These are phyloP conservation scores for Pegoplata infirma DNA, from an alignment of 2,888 invertebrate species.

Conservation along the genomic window DNA sequence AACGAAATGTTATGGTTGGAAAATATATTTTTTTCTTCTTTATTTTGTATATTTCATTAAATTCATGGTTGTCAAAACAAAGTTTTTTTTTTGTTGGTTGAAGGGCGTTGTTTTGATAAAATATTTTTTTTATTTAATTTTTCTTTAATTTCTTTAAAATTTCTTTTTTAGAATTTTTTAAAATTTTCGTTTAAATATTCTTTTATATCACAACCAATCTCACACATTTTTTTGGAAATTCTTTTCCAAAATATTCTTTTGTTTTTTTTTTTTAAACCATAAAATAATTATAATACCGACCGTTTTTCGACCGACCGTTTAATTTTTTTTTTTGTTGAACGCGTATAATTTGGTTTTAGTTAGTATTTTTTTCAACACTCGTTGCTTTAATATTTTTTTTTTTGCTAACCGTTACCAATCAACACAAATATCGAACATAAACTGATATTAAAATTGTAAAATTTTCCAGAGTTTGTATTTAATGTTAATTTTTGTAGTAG, in stretches of 20 bases:
- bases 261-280: background rate
- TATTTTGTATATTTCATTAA: background rate
- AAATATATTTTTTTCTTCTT: background rate
- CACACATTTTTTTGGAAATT: background rate
- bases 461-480: slow-evolving; percentile 45
- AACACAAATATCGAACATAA: slow-evolving; percentile 78
- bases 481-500: slow-evolving; percentile 8
- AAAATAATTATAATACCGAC: background rate
- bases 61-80: background rate
- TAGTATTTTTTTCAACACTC: background rate
- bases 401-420: slow-evolving; percentile 75
- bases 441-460: slow-evolving; percentile 74
- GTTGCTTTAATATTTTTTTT: too few species aligned
- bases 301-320: slow-evolving; percentile 16
- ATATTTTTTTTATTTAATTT: background rate
- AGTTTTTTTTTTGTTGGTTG: background rate
- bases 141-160: background rate
- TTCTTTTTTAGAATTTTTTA: background rate
- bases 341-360: slow-evolving; percentile 27
- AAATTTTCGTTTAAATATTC: background rate
- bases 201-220: too few species aligned
- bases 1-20: background rate
- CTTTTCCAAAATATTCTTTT: background rate
- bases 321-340: too few species aligned
- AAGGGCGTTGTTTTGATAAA: slow-evolving; percentile 1